Conservation (phyloP, 92 coral and sea anemone species). For the Epizoanthus fatuus region DNA sequence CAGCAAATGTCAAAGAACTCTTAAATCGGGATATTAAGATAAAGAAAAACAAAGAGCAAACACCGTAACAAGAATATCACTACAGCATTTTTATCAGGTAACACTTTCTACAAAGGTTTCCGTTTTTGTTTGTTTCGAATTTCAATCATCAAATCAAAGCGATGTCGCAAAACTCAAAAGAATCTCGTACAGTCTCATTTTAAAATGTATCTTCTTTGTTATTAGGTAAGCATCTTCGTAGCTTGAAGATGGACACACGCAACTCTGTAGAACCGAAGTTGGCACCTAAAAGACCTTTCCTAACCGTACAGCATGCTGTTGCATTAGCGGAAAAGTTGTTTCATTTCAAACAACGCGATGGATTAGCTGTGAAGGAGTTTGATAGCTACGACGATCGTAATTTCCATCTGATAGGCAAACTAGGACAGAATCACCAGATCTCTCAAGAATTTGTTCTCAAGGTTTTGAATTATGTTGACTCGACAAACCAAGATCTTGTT, state of each 20-base stretch:
- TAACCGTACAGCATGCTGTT: slow-evolving; percentile 60
- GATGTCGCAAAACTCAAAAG: too few relatives aligned
- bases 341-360: slow-evolving; percentile 55
- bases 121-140: too few relatives aligned
- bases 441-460: slow-evolving; percentile 70
- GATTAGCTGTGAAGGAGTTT: slow-evolving; percentile 60
- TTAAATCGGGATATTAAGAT: too few relatives aligned
- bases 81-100: too few relatives aligned
- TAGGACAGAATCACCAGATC: slow-evolving; percentile 6
- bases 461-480: slow-evolving; percentile 74
- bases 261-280: neutral
- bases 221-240: neutral
- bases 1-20: too few relatives aligned
- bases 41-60: too few relatives aligned
- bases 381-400: slow-evolving; percentile 83
- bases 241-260: slow-evolving; percentile 6
- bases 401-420: slow-evolving; percentile 69
- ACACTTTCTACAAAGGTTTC: too few relatives aligned
- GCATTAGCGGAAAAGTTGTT: slow-evolving; percentile 65
- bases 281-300: slow-evolving; percentile 53
- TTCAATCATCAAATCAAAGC: too few relatives aligned
- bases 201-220: neutral
- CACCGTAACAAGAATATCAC: too few relatives aligned
- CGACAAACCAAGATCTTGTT: slow-evolving; percentile 42
- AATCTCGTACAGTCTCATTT: neutral